Evolutionary conservation across 2,797 vertebrate genomes (phyloP).

Genomic region (Linurgus olivaceus): DNA sequence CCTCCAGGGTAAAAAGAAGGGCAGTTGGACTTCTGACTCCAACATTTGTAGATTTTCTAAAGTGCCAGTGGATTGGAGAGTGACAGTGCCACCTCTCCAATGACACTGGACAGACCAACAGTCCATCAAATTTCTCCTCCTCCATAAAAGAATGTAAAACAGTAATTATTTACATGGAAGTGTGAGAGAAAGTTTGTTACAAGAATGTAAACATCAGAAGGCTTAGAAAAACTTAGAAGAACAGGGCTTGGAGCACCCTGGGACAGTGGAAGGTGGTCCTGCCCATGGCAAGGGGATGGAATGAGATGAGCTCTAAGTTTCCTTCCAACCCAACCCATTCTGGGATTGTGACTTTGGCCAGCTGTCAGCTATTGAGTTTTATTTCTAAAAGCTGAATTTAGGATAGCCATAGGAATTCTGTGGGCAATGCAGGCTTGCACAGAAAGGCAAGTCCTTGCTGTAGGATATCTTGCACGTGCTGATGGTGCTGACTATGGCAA

Average conservation of each 20-base stretch:
- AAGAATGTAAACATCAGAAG: no score
- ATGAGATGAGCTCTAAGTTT: fast-evolving
- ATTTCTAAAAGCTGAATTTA: background rate
- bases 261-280: background rate
- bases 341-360: background rate
- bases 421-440: background rate
- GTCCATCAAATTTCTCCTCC: no score
- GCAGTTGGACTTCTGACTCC: no score
- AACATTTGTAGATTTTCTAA: no score
- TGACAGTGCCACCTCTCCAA: no score
- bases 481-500: background rate
- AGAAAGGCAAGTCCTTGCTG: background rate
- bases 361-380: background rate
- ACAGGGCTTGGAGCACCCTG: background rate
- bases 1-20: no score
- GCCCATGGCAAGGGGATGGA: fast-evolving
- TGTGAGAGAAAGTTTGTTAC: no score
- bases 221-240: no score
- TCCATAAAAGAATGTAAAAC: no score
- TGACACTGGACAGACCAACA: no score
- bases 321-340: background rate
- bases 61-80: no score
- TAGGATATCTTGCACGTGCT: background rate
- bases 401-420: background rate
- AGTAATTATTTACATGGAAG: no score